Percentiles rank a stretch among this genome's conserved stretches.
These are phyloP conservation scores for Protonibea diacanthus DNA, from an alignment of 2,797 vertebrate species.

Conservation along the genomic window DNA sequence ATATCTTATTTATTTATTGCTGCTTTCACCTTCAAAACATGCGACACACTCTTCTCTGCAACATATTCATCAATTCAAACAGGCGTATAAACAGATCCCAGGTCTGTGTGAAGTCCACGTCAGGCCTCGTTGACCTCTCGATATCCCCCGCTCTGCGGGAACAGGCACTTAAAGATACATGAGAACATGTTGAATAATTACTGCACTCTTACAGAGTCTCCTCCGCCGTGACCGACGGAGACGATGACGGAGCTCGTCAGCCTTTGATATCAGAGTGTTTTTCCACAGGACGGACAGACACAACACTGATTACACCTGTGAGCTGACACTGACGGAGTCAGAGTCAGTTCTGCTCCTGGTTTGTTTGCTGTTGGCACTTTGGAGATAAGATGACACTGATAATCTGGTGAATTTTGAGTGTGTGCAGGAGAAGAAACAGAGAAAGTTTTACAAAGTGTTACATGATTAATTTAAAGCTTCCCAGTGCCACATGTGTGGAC, in stretches of 20 bases:
- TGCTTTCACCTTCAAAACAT: background rate
- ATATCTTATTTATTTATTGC: background rate
- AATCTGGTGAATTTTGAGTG: too few species aligned
- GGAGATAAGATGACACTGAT: background rate
- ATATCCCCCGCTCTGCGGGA: background rate
- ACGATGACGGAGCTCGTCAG: background rate
- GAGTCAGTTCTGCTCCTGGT: background rate
- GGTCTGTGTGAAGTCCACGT: constrained; percentile 1
- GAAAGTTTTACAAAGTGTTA: background rate
- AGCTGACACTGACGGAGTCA: background rate
- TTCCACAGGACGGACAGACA: background rate
- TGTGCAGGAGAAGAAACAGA: background rate
- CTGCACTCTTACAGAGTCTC: constrained; percentile 12
- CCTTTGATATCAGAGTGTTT: background rate
- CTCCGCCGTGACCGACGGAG: background rate
- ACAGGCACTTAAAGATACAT: constrained; percentile 65
- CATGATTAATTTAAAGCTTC: too few species aligned
- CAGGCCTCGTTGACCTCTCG: constrained; percentile 28
- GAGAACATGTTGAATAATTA: constrained; percentile 73
- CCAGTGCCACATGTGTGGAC: background rate
- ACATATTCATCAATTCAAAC: too few species aligned
- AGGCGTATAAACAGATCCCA: background rate
- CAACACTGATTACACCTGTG: background rate
- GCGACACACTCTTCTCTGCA: background rate
- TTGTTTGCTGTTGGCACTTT: background rate